Percentiles rank a stretch among this genome's conserved stretches.
These are phyloP conservation scores for Phoeniculus purpureus DNA, from an alignment of 2,797 vertebrate genomes.

Conservation along the genomic window DNA sequence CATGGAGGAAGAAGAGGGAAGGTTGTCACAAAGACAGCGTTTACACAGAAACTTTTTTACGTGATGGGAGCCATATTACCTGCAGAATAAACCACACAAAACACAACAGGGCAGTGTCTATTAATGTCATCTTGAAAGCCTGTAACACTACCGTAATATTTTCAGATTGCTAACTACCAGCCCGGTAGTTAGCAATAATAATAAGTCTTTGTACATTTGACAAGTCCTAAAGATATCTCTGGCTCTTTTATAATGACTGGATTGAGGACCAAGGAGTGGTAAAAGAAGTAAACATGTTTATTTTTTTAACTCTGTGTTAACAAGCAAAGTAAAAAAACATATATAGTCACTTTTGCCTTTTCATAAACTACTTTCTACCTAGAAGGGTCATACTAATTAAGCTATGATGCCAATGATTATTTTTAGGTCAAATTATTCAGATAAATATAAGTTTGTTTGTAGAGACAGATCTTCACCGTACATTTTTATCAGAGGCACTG, in stretches of 20 bases:
- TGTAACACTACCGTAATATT: constrained; percentile 37
- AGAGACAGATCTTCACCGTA: not conserved
- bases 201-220: constrained; percentile 75
- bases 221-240: constrained; percentile 69
- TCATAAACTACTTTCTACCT: not conserved
- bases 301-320: constrained; percentile 44
- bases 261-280: constrained; percentile 54
- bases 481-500: not conserved
- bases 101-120: constrained; percentile 42
- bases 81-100: constrained; percentile 55
- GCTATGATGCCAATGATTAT: constrained; percentile 25
- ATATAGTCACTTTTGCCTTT: constrained; percentile 21
- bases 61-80: constrained; percentile 49
- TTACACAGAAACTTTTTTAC: constrained; percentile 48
- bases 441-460: constrained; percentile 37
- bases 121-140: constrained; percentile 56
- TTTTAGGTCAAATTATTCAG: constrained; percentile 35
- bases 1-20: not conserved
- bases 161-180: constrained; percentile 74
- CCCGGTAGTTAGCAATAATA: constrained; percentile 12
- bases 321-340: constrained; percentile 57
- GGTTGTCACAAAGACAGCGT: constrained; percentile 15
- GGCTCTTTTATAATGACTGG: constrained; percentile 69
- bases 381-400: constrained; percentile 65
- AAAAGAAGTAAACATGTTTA: constrained; percentile 69